Evolutionary conservation across 2,888 invertebrate species (phyloP).

Genomic region (Tinea trinotella): DNA sequence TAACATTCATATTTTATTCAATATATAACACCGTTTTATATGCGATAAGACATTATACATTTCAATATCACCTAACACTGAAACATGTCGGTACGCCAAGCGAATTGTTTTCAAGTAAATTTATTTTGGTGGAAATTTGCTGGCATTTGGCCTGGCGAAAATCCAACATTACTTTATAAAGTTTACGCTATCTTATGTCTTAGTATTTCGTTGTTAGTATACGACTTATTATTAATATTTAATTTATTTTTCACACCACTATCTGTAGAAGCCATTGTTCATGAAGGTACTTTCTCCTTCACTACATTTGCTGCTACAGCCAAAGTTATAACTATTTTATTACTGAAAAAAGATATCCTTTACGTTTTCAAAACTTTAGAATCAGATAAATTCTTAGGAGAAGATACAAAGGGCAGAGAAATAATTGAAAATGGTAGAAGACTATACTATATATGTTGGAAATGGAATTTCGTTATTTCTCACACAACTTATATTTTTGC

Average conservation of each 20-base stretch:
- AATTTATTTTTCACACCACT: constrained; percentile 44
- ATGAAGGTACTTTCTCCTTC: constrained; percentile 47
- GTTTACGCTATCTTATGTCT: constrained; percentile 29
- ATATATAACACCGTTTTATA: not conserved
- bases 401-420: constrained; percentile 31
- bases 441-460: constrained; percentile 34
- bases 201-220: constrained; percentile 32
- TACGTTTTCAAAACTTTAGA: constrained; percentile 40
- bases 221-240: constrained; percentile 40
- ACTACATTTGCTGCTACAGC: constrained; percentile 37
- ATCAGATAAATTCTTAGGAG: constrained; percentile 36
- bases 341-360: constrained; percentile 36
- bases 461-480: constrained; percentile 29
- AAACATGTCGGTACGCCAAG: constrained; percentile 1
- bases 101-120: constrained; percentile 17
- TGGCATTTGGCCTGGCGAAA: not conserved
- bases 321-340: constrained; percentile 44
- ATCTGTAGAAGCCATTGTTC: constrained; percentile 41
- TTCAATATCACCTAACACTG: not conserved
- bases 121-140: not conserved
- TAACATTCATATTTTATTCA: constrained; percentile 1
- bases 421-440: constrained; percentile 31
- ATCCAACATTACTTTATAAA: not conserved
- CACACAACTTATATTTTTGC: constrained; percentile 33
- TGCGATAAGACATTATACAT: not conserved